Evolutionary conservation across 1,140 invertebrate genomes (phyloP), one percentile per base, ranked within the genome.

Genomic region (Bombus waltoni): DNA sequence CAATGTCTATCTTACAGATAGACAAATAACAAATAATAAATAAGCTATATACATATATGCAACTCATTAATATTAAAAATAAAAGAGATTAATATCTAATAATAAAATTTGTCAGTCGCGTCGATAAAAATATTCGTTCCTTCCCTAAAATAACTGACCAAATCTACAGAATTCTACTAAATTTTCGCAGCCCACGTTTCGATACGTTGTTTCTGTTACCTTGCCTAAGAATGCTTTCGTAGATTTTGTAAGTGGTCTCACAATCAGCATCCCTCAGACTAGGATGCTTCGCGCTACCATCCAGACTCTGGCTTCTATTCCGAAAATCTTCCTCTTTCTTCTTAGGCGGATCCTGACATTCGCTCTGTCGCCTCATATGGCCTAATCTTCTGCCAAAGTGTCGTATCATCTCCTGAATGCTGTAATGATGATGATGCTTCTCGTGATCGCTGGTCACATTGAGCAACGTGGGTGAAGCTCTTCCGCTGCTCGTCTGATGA

Each of bases 171-270:
- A 53, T 53, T 53, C 47, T 53, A 53, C 18, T 53, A 53, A 8
- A 53, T 53, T 25, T 40, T 13, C 6, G 42, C 42, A 22, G 40
- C 6, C 8, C 42, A 32, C 13, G 25, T 18, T 25, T 22, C 72
- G 38, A 42, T 40, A 35, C 47, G 11, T 6, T 3, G 5, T 65
- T 59, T 81, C 71, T 40, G 82, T 95, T 96, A 98, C 98, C 98
- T 97, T 98, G 97, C 95, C 96, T 96, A 3, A 98, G 94, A 86
- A 98, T 98, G 74, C 96, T 96, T 88, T 98, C 97, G 92, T 97
- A 98, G 89, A 98, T 98, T 92, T 96, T 96, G 92, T 98, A 98
- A 18, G 97, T 98, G 18, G 97, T 96, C 65, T 97, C 97, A 92
- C 97, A 98, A 91, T 98, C 97, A 81, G 96, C 95, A 13, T 96